Conservation (phyloP, 2,113 vertebrate genomes). For the Phaethornis superciliosus region DNA sequence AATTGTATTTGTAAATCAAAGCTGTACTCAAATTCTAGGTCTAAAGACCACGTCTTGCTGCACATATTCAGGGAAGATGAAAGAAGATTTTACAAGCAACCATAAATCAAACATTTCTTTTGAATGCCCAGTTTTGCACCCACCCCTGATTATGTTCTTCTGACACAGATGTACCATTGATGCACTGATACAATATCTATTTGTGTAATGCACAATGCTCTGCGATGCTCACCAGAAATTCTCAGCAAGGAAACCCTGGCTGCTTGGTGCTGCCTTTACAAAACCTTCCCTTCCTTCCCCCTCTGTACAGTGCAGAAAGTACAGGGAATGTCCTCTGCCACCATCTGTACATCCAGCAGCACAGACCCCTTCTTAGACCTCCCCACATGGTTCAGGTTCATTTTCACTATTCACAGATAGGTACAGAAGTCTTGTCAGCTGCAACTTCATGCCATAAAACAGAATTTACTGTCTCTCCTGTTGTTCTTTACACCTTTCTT, state of each 20-base stretch:
- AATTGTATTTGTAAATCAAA: background rate
- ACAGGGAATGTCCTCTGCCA: background rate
- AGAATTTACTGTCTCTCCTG: background rate
- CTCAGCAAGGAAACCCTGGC: background rate
- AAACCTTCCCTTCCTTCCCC: background rate
- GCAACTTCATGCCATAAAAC: background rate
- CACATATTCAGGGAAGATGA: background rate
- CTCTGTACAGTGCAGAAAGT: background rate
- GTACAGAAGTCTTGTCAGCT: background rate
- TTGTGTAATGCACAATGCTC: background rate
- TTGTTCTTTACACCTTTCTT: background rate
- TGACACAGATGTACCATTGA: background rate
- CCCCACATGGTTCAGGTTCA: background rate
- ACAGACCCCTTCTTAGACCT: background rate
- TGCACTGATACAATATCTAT: background rate
- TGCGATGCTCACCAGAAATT: background rate
- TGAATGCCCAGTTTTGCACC: background rate
- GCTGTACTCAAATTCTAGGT: background rate
- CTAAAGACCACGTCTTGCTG: background rate
- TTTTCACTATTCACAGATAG: background rate
- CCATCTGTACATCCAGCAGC: background rate
- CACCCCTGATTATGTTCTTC: background rate
- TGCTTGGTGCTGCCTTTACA: background rate
- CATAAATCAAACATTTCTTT: background rate
- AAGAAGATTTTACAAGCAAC: background rate